Percentiles rank a stretch among this genome's conserved stretches.
phyloP scores from a whole-genome alignment of 2,797 vertebrate genomes.

The Poecilia gillii region DNA sequence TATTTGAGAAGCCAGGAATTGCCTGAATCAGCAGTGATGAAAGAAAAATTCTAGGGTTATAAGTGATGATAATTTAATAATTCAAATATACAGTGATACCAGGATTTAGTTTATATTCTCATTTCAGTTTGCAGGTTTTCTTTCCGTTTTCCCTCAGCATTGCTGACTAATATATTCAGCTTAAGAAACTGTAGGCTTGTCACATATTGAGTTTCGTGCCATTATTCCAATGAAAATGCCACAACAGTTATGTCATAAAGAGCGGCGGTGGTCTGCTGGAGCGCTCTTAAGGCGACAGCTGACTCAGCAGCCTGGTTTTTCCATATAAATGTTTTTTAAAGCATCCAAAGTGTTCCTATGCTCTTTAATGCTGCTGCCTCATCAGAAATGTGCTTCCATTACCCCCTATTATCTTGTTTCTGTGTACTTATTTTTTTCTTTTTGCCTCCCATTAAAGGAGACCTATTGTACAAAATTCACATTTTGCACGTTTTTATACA shows the following conservation, averaged over 20 bases:
- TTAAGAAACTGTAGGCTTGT: background rate
- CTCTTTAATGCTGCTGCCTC: background rate
- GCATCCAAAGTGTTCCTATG: background rate
- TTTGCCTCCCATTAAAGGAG: no score
- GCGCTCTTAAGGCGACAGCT: background rate
- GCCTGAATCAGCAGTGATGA: background rate
- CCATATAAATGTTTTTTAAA: conserved; percentile 15
- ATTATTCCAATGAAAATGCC: background rate
- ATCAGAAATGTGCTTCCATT: background rate
- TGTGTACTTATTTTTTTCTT: no score
- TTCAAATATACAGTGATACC: background rate
- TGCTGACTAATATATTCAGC: background rate
- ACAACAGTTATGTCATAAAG: background rate
- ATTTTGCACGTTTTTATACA: no score
- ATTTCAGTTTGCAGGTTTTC: background rate
- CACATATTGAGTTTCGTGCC: background rate
- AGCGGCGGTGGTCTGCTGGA: background rate
- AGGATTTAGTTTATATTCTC: background rate
- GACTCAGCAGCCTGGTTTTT: conserved; percentile 3
- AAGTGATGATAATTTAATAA: background rate
- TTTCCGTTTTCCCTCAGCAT: background rate
- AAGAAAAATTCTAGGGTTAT: background rate
- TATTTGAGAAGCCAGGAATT: conserved; percentile 51
- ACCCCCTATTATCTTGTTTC: no score
- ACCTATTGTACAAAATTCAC: no score